Conservation (phyloP, 2,888 invertebrate species). For the Drosophila vallismaia region DNA sequence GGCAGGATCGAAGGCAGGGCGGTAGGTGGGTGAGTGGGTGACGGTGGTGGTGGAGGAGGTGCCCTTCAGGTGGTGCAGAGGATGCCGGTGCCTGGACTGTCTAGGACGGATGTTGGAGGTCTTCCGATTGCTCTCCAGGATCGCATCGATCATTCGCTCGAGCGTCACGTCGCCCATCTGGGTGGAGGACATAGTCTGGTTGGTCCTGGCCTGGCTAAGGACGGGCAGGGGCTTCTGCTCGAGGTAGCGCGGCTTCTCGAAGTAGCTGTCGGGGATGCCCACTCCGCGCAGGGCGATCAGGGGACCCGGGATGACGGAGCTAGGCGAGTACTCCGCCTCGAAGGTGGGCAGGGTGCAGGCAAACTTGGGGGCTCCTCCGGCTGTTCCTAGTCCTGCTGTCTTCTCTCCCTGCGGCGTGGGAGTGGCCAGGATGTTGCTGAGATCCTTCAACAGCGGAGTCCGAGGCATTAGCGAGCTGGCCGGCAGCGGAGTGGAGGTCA, state of each 20-base stretch:
- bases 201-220: conserved; percentile 5
- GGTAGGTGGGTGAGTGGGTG: conserved; percentile 82
- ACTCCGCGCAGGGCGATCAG: conserved; percentile 82
- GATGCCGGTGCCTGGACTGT: conserved; percentile 24
- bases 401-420: conserved; percentile 6
- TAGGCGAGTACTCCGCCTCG: conserved; percentile 83
- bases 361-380: conserved; percentile 53
- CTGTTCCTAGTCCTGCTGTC: background rate
- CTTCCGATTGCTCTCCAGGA: conserved; percentile 83
- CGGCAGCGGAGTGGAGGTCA: conserved; percentile 79
- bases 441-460: conserved; percentile 68
- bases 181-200: conserved; percentile 77
- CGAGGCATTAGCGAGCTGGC: conserved; percentile 29
- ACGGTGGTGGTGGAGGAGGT: conserved; percentile 76
- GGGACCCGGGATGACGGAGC: conserved; percentile 78
- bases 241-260: conserved; percentile 83
- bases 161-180: conserved; percentile 83
- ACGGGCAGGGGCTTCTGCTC: conserved; percentile 39
- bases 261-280: conserved; percentile 83
- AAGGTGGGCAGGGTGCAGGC: conserved; percentile 82
- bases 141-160: conserved; percentile 84
- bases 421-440: conserved; percentile 77
- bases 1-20: conserved; percentile 83
- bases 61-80: conserved; percentile 3
- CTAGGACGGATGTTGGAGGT: conserved; percentile 21